Evolutionary conservation across 2,888 invertebrate species (phyloP).

Genomic region (Papilio protenor): DNA sequence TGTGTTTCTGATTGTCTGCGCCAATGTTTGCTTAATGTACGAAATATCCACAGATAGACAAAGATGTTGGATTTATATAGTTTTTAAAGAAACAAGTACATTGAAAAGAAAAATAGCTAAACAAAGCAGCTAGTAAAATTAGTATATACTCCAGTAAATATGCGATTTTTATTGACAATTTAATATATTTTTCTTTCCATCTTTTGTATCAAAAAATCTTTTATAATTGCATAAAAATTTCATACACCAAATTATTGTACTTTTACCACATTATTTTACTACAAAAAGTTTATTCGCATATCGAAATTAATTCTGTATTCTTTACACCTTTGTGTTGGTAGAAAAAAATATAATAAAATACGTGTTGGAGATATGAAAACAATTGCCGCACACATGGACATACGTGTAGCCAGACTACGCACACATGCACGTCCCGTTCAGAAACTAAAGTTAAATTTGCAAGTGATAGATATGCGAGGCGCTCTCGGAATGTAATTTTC

Average conservation of each 20-base stretch:
- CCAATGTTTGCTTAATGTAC: constrained; percentile 23
- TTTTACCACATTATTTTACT: neutral
- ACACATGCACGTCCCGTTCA: constrained; percentile 53
- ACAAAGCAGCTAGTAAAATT: too few relatives aligned
- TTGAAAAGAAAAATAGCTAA: neutral
- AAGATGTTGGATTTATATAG: neutral
- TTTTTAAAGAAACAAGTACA: neutral
- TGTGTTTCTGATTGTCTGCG: constrained; percentile 48
- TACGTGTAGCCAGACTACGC: constrained; percentile 30
- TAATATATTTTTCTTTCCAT: neutral
- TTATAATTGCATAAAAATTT: neutral
- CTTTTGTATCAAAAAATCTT: neutral
- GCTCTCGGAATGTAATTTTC: constrained; percentile 84
- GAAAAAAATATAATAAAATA: constrained; percentile 40
- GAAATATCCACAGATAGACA: neutral
- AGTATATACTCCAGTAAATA: too few relatives aligned
- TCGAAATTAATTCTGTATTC: constrained; percentile 20
- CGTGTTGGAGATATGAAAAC: constrained; percentile 38
- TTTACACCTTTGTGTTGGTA: constrained; percentile 16
- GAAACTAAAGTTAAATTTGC: constrained; percentile 84
- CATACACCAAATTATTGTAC: neutral
- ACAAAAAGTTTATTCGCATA: neutral
- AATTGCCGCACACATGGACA: constrained; percentile 22
- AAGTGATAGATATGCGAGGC: constrained; percentile 84
- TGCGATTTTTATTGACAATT: neutral